Evolutionary conservation across 2,888 invertebrate genomes (phyloP).

Genomic region (Patella pellucida): DNA sequence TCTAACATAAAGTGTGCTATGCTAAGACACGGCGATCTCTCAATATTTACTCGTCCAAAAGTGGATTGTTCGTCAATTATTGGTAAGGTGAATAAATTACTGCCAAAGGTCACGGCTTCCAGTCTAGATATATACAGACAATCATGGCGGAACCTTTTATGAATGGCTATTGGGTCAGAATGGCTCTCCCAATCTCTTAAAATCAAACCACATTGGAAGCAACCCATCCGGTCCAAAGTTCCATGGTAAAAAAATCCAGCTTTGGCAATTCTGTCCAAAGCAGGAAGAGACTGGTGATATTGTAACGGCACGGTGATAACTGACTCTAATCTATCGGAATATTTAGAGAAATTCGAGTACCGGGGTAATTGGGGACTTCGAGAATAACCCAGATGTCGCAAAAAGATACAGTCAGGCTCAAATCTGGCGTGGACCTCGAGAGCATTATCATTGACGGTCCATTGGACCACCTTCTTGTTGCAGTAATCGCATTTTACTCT

Average conservation of each 20-base stretch:
- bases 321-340: neutral
- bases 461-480: neutral
- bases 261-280: constrained; percentile 1
- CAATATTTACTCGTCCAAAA: too few species aligned
- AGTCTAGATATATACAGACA: neutral
- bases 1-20: too few species aligned
- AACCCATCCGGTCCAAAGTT: constrained; percentile 18
- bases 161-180: constrained; percentile 11
- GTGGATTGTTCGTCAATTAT: too few species aligned
- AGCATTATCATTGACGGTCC: neutral
- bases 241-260: constrained; percentile 22
- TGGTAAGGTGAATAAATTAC: too few species aligned
- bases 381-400: neutral
- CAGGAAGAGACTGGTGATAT: neutral
- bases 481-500: neutral
- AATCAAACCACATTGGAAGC: constrained; percentile 21
- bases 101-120: neutral
- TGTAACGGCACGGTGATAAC: neutral
- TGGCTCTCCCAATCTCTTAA: constrained; percentile 20
- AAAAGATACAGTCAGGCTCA: neutral
- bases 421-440: neutral
- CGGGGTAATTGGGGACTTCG: neutral
- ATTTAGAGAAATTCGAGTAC: neutral
- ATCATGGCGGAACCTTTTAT: neutral
- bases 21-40: too few species aligned